Percentiles rank a stretch among this genome's conserved stretches.
phyloP scores from a whole-genome alignment of 2,888 invertebrate species.

The Stenolophus ochropezus region DNA sequence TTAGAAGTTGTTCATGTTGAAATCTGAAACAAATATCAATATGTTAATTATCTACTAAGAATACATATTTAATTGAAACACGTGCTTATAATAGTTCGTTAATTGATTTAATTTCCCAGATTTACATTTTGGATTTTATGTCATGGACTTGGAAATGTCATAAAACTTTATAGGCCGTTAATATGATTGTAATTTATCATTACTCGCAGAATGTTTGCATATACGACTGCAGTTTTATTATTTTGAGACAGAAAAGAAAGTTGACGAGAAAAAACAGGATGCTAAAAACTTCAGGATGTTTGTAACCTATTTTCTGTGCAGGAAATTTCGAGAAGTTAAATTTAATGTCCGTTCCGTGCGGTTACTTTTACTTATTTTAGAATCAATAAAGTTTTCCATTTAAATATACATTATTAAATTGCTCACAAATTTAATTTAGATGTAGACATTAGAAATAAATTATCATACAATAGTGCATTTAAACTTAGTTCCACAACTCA shows the following conservation, averaged over 20 bases:
- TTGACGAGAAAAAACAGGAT: neutral
- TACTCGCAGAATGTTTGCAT: neutral
- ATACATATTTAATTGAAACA: neutral
- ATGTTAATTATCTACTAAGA: neutral
- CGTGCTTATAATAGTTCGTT: slow-evolving; percentile 6
- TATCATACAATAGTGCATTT: too few relatives aligned
- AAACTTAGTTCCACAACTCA: too few relatives aligned
- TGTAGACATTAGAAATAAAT: too few relatives aligned
- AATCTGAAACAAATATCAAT: slow-evolving; percentile 36
- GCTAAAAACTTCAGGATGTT: neutral
- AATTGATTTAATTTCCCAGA: slow-evolving; percentile 1
- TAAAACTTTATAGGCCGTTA: neutral
- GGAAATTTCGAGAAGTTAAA: neutral
- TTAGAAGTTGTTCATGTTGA: slow-evolving; percentile 34
- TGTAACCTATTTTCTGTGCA: neutral
- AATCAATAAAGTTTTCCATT: too few relatives aligned
- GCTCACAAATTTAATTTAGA: too few relatives aligned
- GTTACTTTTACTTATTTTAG: too few relatives aligned
- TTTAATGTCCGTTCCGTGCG: too few relatives aligned
- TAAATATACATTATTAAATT: too few relatives aligned
- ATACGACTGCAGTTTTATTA: neutral
- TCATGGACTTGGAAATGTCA: neutral
- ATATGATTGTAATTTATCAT: neutral
- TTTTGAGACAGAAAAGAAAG: neutral
- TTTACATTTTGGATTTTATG: slow-evolving; percentile 1